Evolutionary conservation across 2,797 vertebrate species (phyloP), one percentile per base, ranked within the genome.

Genomic region (Cossypha heuglini): DNA sequence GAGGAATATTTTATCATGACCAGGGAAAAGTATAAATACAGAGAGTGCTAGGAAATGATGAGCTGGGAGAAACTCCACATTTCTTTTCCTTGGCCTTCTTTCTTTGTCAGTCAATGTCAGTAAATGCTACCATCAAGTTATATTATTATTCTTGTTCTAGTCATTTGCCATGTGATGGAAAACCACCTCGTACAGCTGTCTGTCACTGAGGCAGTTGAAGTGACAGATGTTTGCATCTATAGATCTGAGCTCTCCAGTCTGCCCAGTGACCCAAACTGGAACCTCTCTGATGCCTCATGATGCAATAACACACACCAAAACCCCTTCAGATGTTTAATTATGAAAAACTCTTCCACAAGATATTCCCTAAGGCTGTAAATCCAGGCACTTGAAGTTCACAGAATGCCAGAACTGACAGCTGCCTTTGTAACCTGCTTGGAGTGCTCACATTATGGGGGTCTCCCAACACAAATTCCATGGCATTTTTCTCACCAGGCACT

Each of bases 401-500:
- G 62, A 75, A 33, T 51, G 38, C 52, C 61, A 88, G 38, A 90
- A 46, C 24, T 42, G 66, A 33, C 40, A 92, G 55, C 48, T 94
- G 72, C 28, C n/a, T 74, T 76, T 93, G 43, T 69, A 59, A 26
- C 31, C 28, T 6, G 1, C 38, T 86, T 71, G 59, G 57, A 76
- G 26, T 5, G 19, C 52, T 76, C 52, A 31, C 13, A 15, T 55
- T 38, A 35, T 20, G 7, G 42, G 31, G 40, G 12, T 25, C 14
- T 80, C 14, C n/a, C 29, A 52, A 3, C 15, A 63, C 71, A 63
- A 74, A 46, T 29, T 48, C 33, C 7, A 0, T 35, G 16, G 19
- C 2, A 3, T 37, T 85, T 73, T 86, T 67, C 57, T 62, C 45
- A 88, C 3, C 35, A 71, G 40, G 31, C 4, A 31, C 15, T 64